phyloP scores from a whole-genome alignment of 2,113 vertebrate species.

The Empidonax traillii region DNA sequence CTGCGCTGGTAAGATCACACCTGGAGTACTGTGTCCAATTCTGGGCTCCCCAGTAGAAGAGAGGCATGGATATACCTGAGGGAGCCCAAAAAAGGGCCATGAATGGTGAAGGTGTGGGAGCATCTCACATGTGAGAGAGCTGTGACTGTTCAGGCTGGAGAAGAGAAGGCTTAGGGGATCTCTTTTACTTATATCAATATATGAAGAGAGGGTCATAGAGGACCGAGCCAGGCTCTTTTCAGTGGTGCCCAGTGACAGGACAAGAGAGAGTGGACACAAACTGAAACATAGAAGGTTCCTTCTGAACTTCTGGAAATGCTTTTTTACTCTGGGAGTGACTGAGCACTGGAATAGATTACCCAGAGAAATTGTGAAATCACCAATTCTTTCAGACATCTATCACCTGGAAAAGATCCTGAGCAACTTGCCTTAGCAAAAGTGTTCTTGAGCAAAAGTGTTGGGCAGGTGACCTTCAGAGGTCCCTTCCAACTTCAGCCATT shows the following conservation, averaged over 20 bases:
- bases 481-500: background rate
- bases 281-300: background rate
- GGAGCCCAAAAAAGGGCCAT: background rate
- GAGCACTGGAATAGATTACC: background rate
- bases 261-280: background rate
- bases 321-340: background rate
- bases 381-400: background rate
- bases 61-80: background rate
- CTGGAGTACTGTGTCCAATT: background rate
- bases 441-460: background rate
- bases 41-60: background rate
- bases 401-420: background rate
- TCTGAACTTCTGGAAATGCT: background rate
- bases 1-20: background rate
- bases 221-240: background rate
- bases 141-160: background rate
- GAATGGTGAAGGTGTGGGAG: background rate
- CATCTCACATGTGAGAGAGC: background rate
- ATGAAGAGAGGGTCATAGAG: background rate
- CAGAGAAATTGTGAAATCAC: background rate
- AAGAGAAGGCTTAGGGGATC: background rate
- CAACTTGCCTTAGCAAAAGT: background rate
- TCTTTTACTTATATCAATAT: background rate
- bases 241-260: background rate
- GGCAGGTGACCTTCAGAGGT: background rate